Conservation (phyloP, 2,113 vertebrate genomes). For the Poecilia latipinna region DNA sequence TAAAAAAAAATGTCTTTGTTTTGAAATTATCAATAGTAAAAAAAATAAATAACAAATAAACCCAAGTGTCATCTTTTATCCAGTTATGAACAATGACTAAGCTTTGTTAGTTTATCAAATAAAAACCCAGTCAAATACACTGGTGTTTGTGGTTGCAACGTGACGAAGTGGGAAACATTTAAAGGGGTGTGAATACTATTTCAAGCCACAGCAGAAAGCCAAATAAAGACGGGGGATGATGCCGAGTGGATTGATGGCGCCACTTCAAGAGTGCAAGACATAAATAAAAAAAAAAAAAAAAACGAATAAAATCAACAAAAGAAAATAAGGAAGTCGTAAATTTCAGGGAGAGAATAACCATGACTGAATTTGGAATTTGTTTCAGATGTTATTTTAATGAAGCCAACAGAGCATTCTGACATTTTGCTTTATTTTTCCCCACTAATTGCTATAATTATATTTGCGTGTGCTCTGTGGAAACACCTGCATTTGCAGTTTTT, state of each 20-base stretch:
- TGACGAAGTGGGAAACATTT: background rate
- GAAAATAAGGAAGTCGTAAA: slow-evolving; percentile 65
- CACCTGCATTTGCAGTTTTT: slow-evolving; percentile 41
- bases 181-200: background rate
- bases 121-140: too few species aligned
- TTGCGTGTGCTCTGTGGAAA: slow-evolving; percentile 24
- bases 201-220: slow-evolving; percentile 40
- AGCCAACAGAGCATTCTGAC: slow-evolving; percentile 44
- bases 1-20: too few species aligned
- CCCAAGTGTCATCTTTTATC: too few species aligned
- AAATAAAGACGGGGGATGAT: slow-evolving; percentile 46
- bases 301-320: slow-evolving; percentile 63
- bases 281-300: slow-evolving; percentile 71
- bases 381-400: slow-evolving; percentile 30
- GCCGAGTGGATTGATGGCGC: slow-evolving; percentile 68
- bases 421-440: slow-evolving; percentile 19
- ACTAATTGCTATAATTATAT: slow-evolving; percentile 52
- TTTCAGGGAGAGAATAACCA: slow-evolving; percentile 45
- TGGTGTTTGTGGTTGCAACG: background rate
- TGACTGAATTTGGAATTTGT: slow-evolving; percentile 25
- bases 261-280: slow-evolving; percentile 73
- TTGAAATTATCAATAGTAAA: too few species aligned
- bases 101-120: too few species aligned
- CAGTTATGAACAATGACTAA: too few species aligned
- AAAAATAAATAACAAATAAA: too few species aligned